Conservation (phyloP, 53 echinoderm and acorn worm genomes). For the Holothuria leucospilota region DNA sequence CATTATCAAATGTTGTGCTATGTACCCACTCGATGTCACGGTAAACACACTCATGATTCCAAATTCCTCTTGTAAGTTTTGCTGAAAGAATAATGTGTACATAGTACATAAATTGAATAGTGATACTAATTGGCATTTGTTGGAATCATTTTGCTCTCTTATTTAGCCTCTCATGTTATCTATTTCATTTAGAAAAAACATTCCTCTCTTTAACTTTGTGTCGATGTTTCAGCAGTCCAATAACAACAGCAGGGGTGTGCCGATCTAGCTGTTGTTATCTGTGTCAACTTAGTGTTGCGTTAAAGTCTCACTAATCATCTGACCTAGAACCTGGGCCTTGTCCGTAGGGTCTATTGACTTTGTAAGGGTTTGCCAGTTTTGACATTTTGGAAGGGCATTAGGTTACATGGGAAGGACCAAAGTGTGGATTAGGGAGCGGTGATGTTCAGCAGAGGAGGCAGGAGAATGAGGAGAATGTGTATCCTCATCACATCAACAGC, state of each 20-base stretch:
- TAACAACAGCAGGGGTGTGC: conserved; percentile 35
- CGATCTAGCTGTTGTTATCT: neutral
- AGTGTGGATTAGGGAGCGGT: neutral
- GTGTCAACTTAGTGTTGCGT: conserved; percentile 34
- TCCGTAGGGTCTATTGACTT: conserved; percentile 22
- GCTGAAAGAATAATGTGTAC: too few relatives aligned
- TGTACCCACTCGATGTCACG: too few relatives aligned
- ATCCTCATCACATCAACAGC: too few relatives aligned
- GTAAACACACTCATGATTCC: too few relatives aligned
- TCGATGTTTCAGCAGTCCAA: conserved; percentile 13
- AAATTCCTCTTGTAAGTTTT: too few relatives aligned
- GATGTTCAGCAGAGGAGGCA: too few relatives aligned
- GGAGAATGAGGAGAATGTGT: too few relatives aligned
- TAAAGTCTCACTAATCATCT: conserved; percentile 15
- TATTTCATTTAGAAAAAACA: neutral
- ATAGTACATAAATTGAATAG: too few relatives aligned
- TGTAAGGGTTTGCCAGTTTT: conserved; percentile 26
- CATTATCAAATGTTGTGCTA: too few relatives aligned
- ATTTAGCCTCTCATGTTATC: neutral
- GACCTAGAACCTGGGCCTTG: conserved; percentile 11
- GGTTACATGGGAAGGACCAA: conserved; percentile 10
- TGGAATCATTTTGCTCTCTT: too few relatives aligned
- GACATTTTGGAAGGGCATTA: conserved; percentile 21
- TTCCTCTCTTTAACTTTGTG: neutral
- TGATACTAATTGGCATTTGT: too few relatives aligned